Evolutionary conservation across 1,140 invertebrate species (phyloP).

Genomic region (Leptopilina clavipes): DNA sequence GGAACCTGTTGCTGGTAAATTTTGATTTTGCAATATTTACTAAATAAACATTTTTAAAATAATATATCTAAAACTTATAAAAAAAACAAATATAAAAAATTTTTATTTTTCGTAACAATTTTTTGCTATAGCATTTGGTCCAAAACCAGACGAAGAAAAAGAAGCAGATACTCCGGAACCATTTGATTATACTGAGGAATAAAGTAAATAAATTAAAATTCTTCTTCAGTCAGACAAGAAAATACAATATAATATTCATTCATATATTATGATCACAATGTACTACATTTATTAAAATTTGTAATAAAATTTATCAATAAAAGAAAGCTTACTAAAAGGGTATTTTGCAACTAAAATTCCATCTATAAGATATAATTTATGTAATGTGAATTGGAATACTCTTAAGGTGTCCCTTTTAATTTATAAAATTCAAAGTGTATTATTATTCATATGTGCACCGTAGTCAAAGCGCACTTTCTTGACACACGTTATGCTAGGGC

Average conservation of each 20-base stretch:
- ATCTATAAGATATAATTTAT: not conserved
- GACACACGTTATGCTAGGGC: too few species aligned
- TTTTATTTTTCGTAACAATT: too few species aligned
- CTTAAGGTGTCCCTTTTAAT: too few species aligned
- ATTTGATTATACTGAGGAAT: conserved; percentile 95
- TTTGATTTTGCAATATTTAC: conserved; percentile 36
- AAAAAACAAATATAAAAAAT: too few species aligned
- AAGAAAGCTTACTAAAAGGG: not conserved
- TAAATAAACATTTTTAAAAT: not conserved
- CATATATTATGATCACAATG: not conserved
- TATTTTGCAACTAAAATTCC: not conserved
- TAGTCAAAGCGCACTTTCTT: too few species aligned
- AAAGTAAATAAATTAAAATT: conserved; percentile 58
- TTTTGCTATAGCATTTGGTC: conserved; percentile 85
- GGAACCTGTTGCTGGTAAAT: conserved; percentile 88
- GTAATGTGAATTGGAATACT: too few species aligned
- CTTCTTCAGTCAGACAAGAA: not conserved
- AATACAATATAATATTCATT: not conserved
- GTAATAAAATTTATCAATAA: conserved; percentile 26
- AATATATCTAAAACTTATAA: conserved; percentile 2
- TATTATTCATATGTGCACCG: too few species aligned
- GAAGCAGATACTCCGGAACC: conserved; percentile 98
- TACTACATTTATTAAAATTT: not conserved
- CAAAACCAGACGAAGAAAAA: conserved; percentile 94
- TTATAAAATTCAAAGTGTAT: too few species aligned